A percentile compares a stretch with the other conserved stretches of the same genome.
phyloP scores from a whole-genome alignment of 2,888 invertebrate species.

The Caenorhabditis doughertyi region DNA sequence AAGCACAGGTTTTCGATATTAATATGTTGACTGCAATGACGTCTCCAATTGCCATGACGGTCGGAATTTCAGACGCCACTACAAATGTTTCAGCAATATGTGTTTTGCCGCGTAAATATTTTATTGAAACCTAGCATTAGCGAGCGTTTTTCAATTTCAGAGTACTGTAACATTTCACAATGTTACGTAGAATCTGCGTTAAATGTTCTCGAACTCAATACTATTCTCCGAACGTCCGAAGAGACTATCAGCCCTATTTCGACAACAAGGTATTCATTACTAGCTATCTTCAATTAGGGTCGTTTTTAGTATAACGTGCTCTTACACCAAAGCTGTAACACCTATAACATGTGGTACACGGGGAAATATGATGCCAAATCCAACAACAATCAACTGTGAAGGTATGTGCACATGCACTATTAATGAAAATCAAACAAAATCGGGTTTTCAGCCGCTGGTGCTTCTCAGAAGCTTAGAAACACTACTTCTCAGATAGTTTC shows the following conservation, averaged over 20 bases:
- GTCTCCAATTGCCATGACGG: constrained; percentile 32
- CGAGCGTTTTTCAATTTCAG: constrained; percentile 36
- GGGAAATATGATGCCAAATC: constrained; percentile 44
- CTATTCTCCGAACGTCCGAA: constrained; percentile 23
- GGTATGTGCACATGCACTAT: background rate
- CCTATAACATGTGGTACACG: constrained; percentile 47
- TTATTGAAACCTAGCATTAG: background rate
- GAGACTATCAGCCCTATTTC: constrained; percentile 12
- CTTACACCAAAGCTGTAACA: constrained; percentile 36
- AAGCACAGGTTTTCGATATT: constrained; percentile 49
- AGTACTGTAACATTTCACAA: constrained; percentile 51
- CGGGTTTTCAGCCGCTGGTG: constrained; percentile 11
- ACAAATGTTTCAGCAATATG: constrained; percentile 56
- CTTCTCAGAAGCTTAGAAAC: constrained; percentile 27
- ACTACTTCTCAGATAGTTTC: constrained; percentile 39
- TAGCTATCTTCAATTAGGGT: background rate
- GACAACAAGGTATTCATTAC: constrained; percentile 3
- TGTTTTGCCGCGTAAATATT: constrained; percentile 47
- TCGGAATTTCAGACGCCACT: constrained; percentile 49
- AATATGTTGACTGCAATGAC: constrained; percentile 39
- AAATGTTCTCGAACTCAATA: constrained; percentile 30
- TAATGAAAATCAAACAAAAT: background rate
- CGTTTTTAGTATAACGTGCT: constrained; percentile 48
- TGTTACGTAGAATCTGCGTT: constrained; percentile 38
- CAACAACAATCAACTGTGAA: constrained; percentile 46